Evolutionary conservation across 2,888 invertebrate species (phyloP).

Genomic region (Zaprionus lineosus): DNA sequence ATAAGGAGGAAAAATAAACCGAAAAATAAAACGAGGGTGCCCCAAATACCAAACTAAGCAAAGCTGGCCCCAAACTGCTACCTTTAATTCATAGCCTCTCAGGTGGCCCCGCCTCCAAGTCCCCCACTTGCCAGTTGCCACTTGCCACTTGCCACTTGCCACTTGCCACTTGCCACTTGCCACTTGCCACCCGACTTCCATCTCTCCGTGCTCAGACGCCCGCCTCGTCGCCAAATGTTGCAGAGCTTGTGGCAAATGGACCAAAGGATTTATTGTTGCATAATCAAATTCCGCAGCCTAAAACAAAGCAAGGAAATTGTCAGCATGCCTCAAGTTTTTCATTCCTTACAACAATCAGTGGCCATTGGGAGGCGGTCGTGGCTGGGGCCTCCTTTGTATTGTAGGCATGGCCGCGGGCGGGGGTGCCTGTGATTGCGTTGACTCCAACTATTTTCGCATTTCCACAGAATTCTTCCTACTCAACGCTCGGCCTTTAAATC

Average conservation of each 20-base stretch:
- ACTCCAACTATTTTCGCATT: slow-evolving; percentile 37
- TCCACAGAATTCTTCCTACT: slow-evolving; percentile 17
- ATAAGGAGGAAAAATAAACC: no score
- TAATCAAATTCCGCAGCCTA: slow-evolving; percentile 68
- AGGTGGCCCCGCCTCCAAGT: no score
- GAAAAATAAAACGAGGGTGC: neutral
- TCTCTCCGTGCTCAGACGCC: no score
- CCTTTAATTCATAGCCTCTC: neutral
- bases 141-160: no score
- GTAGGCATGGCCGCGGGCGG: neutral
- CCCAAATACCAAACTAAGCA: slow-evolving; percentile 47
- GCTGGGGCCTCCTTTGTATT: neutral
- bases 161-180: no score
- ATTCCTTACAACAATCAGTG: slow-evolving; percentile 31
- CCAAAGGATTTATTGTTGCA: slow-evolving; percentile 74
- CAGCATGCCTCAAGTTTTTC: slow-evolving; percentile 54
- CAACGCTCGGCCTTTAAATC: slow-evolving; percentile 3
- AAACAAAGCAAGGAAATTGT: slow-evolving; percentile 67
- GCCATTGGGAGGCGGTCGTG: slow-evolving; percentile 1
- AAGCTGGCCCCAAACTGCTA: slow-evolving; percentile 14
- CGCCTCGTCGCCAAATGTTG: neutral
- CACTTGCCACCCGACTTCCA: no score
- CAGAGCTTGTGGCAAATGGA: slow-evolving; percentile 51
- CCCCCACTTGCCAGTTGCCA: no score
- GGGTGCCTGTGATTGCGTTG: neutral